A percentile compares a stretch with the other conserved stretches of the same genome.
Evolutionary conservation across 1,140 invertebrate species (phyloP).

Genomic region (Antheraea pernyi): DNA sequence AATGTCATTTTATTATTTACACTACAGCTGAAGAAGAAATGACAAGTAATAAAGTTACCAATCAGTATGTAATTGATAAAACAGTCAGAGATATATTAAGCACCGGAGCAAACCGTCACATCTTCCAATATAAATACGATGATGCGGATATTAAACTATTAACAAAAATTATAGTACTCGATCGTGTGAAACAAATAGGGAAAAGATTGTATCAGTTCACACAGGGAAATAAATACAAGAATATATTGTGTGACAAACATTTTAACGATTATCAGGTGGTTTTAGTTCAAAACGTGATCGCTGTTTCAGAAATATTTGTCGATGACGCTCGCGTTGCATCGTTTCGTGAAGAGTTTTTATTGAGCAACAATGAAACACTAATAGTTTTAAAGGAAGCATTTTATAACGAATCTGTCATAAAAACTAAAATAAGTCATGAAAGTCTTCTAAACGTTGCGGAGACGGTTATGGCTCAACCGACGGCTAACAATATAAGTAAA

Average conservation of each 20-base stretch:
- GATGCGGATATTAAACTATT: not conserved
- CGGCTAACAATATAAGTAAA: not conserved
- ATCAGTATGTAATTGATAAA: not conserved
- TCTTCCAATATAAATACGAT: not conserved
- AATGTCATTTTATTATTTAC: conserved; percentile 15
- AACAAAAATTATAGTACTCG: not conserved
- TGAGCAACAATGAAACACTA: not conserved
- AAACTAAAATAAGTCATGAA: not conserved
- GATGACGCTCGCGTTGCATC: not conserved
- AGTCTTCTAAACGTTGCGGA: not conserved
- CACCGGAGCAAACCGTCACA: not conserved
- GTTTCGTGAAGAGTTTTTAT: conserved; percentile 18
- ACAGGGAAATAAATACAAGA: conserved; percentile 3
- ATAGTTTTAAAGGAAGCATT: conserved; percentile 2
- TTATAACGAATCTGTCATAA: not conserved
- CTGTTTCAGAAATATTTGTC: conserved; percentile 4
- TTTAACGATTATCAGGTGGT: conserved; percentile 17
- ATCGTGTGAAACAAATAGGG: conserved; percentile 12
- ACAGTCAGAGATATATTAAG: conserved; percentile 11
- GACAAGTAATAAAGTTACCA: not conserved
- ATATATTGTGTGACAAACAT: conserved; percentile 3
- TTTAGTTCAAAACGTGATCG: conserved; percentile 8
- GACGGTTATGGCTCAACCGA: not conserved
- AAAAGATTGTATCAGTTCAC: conserved; percentile 2
- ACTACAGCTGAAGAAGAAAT: conserved; percentile 14